Evolutionary conservation across 2,797 vertebrate species (phyloP).

Genomic region (Pampus argenteus): DNA sequence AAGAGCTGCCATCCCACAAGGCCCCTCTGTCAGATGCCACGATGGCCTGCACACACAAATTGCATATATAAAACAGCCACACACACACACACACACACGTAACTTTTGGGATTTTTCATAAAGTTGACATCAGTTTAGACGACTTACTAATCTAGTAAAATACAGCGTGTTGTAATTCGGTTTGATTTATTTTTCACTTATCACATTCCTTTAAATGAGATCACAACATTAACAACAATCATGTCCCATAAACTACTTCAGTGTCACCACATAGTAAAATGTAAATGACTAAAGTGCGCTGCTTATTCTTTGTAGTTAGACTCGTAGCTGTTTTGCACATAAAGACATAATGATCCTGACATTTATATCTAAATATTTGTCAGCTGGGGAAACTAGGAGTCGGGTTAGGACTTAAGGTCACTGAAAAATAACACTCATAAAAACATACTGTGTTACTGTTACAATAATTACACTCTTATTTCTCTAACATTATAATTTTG

Average conservation of each 20-base stretch:
- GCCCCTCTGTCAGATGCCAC: constrained; percentile 72
- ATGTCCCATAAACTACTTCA: background rate
- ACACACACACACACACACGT: constrained; percentile 15
- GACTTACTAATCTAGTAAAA: background rate
- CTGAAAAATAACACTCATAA: too few species aligned
- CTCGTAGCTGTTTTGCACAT: background rate
- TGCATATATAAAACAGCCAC: constrained; percentile 31
- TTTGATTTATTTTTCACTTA: background rate
- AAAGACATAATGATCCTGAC: background rate
- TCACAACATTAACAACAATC: background rate
- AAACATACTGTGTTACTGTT: constrained; percentile 9
- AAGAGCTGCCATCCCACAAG: constrained; percentile 81
- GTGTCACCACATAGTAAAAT: background rate
- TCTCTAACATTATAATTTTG: background rate
- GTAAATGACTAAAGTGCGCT: background rate
- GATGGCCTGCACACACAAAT: constrained; percentile 53
- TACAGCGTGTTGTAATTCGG: background rate
- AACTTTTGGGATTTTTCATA: constrained; percentile 8
- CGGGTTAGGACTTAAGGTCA: background rate
- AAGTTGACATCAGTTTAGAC: background rate
- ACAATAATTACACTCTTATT: constrained; percentile 1
- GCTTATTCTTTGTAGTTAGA: background rate
- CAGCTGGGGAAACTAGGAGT: background rate
- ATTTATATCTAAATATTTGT: background rate
- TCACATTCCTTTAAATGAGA: background rate